Conservation (phyloP, 2,797 vertebrate species). For the Spea hammondii region DNA sequence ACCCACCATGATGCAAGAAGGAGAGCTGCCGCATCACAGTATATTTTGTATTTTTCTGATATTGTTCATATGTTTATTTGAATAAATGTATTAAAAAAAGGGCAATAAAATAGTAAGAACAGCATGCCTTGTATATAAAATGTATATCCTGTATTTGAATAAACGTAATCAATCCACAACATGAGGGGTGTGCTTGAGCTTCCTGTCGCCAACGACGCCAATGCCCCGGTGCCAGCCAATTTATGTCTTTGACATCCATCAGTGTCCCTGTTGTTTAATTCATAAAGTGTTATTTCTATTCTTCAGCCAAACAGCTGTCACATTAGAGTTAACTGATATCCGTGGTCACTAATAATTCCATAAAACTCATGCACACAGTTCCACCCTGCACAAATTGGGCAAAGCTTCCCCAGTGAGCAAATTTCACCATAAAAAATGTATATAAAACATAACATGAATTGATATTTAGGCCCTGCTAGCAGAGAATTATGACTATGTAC, state of each 20-base stretch:
- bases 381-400: slow-evolving; percentile 10
- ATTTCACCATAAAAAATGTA: slow-evolving; percentile 3
- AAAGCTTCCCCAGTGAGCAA: background rate
- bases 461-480: slow-evolving; percentile 8
- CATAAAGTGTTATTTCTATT: slow-evolving; percentile 2
- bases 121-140: no score
- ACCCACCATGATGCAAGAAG: no score
- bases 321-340: slow-evolving; percentile 10
- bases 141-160: no score
- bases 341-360: background rate
- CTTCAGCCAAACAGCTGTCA: slow-evolving; percentile 29
- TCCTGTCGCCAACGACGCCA: no score
- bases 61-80: no score
- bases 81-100: no score
- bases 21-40: no score
- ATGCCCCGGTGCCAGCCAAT: no score
- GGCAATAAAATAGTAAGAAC: no score
- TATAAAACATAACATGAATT: background rate
- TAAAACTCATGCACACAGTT: slow-evolving; percentile 10
- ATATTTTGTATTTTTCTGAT: no score
- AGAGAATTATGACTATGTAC: background rate
- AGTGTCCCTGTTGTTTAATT: slow-evolving; percentile 19
- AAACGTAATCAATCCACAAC: no score
- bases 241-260: background rate
- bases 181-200: no score